Evolutionary conservation across 1,140 invertebrate genomes (phyloP).

Genomic region (Subanguina moxae): DNA sequence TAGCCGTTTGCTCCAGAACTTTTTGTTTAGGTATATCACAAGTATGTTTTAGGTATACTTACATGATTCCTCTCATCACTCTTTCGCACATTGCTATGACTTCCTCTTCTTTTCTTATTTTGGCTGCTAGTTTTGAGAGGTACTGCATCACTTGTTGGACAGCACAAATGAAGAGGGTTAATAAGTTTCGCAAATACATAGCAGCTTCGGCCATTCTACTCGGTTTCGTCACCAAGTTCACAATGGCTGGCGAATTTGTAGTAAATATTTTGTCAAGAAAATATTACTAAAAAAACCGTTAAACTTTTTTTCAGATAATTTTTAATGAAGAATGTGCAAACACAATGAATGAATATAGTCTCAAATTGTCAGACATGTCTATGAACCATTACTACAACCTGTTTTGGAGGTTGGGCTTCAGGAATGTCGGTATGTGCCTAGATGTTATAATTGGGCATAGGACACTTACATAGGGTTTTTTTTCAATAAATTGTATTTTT

Average conservation of each 20-base stretch:
- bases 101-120: slow-evolving; percentile 50
- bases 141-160: slow-evolving; percentile 46
- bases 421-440: slow-evolving; percentile 20
- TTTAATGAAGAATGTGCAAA: slow-evolving; percentile 32
- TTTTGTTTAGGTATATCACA: no score
- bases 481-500: no score
- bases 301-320: slow-evolving; percentile 23
- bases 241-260: slow-evolving; percentile 42
- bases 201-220: slow-evolving; percentile 40
- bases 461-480: neutral
- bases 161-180: slow-evolving; percentile 16
- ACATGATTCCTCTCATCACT: slow-evolving; percentile 55
- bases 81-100: slow-evolving; percentile 55
- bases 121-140: slow-evolving; percentile 51
- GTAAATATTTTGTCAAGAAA: slow-evolving; percentile 22
- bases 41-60: slow-evolving; percentile 32
- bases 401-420: slow-evolving; percentile 39
- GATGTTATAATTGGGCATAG: neutral
- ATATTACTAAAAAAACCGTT: neutral
- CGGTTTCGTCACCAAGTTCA: slow-evolving; percentile 48
- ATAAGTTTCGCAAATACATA: slow-evolving; percentile 42
- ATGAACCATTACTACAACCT: slow-evolving; percentile 43
- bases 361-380: slow-evolving; percentile 33
- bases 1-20: neutral
- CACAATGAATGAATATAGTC: slow-evolving; percentile 49